These are phyloP conservation scores for Leguminivora glycinivorella DNA, from an alignment of 1,140 invertebrate genomes.

Conservation along the genomic window DNA sequence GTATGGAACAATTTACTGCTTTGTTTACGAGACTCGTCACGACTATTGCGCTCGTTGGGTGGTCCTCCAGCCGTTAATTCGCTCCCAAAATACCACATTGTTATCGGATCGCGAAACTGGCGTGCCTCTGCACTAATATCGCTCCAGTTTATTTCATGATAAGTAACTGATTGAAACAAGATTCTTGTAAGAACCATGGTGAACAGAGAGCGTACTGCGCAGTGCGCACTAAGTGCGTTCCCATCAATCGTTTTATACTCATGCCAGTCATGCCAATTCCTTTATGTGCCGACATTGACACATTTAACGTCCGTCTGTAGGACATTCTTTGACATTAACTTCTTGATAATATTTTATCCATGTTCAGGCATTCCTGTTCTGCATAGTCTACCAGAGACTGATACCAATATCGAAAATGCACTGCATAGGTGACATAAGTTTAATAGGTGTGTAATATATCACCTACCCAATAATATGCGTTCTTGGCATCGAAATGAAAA, in stretches of 20 bases:
- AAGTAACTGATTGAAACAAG: not conserved
- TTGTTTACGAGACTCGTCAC: conserved; percentile 13
- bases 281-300: too few relatives aligned
- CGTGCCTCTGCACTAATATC: not conserved
- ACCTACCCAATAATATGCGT: conserved; percentile 5
- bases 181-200: too few relatives aligned
- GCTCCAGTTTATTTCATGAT: not conserved
- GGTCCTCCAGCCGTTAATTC: conserved; percentile 5
- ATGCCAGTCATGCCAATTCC: too few relatives aligned
- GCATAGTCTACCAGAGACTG: too few relatives aligned
- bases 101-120: not conserved
- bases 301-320: too few relatives aligned
- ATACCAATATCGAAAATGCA: not conserved
- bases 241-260: too few relatives aligned
- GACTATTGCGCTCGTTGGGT: not conserved
- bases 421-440: not conserved
- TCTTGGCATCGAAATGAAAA: conserved; percentile 26
- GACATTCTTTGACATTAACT: too few relatives aligned
- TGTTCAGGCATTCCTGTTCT: too few relatives aligned
- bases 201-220: too few relatives aligned
- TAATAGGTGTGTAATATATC: not conserved
- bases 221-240: too few relatives aligned
- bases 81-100: conserved; percentile 20
- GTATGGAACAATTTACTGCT: not conserved
- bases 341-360: too few relatives aligned